A percentile compares a stretch with the other conserved stretches of the same genome.
phyloP scores from a whole-genome alignment of 2,113 vertebrate genomes.

The Peromyscus maniculatus region DNA sequence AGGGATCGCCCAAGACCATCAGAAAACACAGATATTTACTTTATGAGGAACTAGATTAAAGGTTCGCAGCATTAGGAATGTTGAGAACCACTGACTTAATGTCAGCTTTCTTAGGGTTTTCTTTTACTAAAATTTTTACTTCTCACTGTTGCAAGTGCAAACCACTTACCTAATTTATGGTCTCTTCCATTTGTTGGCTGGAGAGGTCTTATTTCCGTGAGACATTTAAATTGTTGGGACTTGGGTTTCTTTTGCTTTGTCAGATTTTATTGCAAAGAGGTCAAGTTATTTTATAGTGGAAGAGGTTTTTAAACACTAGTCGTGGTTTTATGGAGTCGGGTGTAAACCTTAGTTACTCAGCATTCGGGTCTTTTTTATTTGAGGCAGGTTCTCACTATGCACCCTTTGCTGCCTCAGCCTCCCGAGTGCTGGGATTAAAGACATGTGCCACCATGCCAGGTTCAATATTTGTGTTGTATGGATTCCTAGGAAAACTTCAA shows the following conservation, averaged over 20 bases:
- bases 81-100: constrained; percentile 30
- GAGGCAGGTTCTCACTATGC: background rate
- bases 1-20: background rate
- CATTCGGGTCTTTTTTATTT: background rate
- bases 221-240: constrained; percentile 70
- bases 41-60: background rate
- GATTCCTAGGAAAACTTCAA: constrained; percentile 65
- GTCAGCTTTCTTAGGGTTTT: constrained; percentile 59
- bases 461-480: constrained; percentile 52
- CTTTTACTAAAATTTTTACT: constrained; percentile 50
- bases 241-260: constrained; percentile 62
- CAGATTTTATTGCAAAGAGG: constrained; percentile 71
- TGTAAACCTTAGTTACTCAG: constrained; percentile 58
- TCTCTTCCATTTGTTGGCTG: constrained; percentile 71
- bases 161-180: constrained; percentile 64
- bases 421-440: background rate
- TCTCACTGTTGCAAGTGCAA: constrained; percentile 57
- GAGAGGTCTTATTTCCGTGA: constrained; percentile 75
- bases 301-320: constrained; percentile 60
- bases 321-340: constrained; percentile 8
- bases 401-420: background rate
- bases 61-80: background rate
- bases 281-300: constrained; percentile 67
- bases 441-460: background rate
- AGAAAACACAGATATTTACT: background rate